phyloP scores from a whole-genome alignment of 2,888 invertebrate species.

The Mechanitis messenoides region DNA sequence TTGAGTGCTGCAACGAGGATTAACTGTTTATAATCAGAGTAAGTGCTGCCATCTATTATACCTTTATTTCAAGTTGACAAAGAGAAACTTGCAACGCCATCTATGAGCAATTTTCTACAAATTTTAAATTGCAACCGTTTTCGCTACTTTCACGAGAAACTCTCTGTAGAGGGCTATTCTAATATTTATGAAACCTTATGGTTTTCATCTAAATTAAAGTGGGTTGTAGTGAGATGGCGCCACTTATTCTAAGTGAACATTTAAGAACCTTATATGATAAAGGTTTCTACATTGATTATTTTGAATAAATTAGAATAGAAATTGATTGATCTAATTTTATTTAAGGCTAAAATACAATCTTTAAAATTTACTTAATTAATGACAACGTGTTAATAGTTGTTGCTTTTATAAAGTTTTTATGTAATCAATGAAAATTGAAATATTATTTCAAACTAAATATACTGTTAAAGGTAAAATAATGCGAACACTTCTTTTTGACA shows the following conservation, averaged over 20 bases:
- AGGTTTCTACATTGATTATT: background rate
- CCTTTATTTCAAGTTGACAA: background rate
- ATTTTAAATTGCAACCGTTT: background rate
- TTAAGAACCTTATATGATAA: too few species aligned
- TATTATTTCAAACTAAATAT: background rate
- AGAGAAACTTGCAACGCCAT: background rate
- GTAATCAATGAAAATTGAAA: background rate
- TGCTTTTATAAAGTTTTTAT: background rate
- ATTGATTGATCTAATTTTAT: too few species aligned
- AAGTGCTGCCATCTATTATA: background rate
- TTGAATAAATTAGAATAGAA: background rate
- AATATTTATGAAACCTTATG: background rate
- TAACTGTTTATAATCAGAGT: background rate
- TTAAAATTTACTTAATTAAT: too few species aligned
- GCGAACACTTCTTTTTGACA: background rate
- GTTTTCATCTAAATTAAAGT: background rate
- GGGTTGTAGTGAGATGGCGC: background rate
- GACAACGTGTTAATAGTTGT: too few species aligned
- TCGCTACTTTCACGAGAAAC: background rate
- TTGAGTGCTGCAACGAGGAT: background rate
- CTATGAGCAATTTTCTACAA: background rate
- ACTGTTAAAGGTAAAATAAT: background rate
- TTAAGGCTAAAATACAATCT: too few species aligned
- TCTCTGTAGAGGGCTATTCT: background rate
- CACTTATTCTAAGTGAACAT: background rate